A percentile compares a stretch with the other conserved stretches of the same genome.
These are phyloP conservation scores for Delphinus delphis DNA, from an alignment of 2,113 vertebrate genomes.

Conservation along the genomic window DNA sequence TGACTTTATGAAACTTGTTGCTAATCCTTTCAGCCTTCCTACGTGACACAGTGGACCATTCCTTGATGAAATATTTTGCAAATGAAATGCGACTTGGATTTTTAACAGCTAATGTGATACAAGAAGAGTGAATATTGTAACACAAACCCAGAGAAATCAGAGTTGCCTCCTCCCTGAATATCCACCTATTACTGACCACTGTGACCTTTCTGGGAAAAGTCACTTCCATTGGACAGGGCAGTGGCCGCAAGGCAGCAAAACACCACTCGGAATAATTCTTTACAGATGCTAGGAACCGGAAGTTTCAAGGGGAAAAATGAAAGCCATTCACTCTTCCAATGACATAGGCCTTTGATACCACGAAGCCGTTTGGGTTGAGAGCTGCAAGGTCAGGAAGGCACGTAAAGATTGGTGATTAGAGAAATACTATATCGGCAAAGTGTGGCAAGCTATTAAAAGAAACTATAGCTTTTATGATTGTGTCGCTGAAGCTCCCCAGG, in stretches of 20 bases:
- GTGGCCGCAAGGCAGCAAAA: slow-evolving; percentile 88
- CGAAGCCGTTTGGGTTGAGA: slow-evolving; percentile 85
- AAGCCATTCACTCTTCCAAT: slow-evolving; percentile 90
- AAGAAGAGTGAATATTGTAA: slow-evolving; percentile 50
- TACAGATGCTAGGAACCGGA: slow-evolving; percentile 92
- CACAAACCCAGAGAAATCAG: slow-evolving; percentile 80
- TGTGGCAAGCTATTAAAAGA: slow-evolving; percentile 90
- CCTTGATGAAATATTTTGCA: not conserved
- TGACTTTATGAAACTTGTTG: not conserved
- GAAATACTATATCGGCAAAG: slow-evolving; percentile 91
- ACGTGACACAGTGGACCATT: not conserved
- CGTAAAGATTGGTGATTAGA: slow-evolving; percentile 91
- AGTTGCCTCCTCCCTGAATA: slow-evolving; percentile 65
- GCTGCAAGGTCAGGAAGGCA: slow-evolving; percentile 89
- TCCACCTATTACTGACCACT: slow-evolving; percentile 81
- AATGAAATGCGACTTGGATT: slow-evolving; percentile 32
- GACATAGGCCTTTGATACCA: slow-evolving; percentile 90
- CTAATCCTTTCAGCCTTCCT: not conserved
- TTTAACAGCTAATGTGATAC: slow-evolving; percentile 52
- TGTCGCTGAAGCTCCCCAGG: slow-evolving; percentile 85
- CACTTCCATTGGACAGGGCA: slow-evolving; percentile 86
- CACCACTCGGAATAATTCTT: slow-evolving; percentile 88
- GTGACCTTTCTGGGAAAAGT: slow-evolving; percentile 88
- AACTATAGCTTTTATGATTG: slow-evolving; percentile 90
- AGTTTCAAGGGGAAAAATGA: slow-evolving; percentile 90